These are phyloP conservation scores for Halisarca cf. caerulea DNA, from an alignment of 37 sponge, comb jelly and placozoan genomes.

Conservation along the genomic window DNA sequence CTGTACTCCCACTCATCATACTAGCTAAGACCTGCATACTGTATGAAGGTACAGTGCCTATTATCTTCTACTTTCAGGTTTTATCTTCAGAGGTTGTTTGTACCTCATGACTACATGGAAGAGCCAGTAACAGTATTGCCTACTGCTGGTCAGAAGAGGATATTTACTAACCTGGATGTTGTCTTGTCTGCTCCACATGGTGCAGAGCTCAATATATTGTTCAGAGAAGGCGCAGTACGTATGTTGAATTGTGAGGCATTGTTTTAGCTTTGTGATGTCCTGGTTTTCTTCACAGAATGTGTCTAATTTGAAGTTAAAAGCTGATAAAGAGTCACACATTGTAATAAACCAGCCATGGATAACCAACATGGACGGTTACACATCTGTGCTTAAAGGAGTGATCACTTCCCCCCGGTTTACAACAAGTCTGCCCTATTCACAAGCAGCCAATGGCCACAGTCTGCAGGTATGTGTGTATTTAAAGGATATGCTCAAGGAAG, in stretches of 20 bases:
- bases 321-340: background rate
- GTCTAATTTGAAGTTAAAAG: background rate
- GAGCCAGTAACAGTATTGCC: constrained; percentile 42
- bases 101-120: constrained; percentile 60
- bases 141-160: constrained; percentile 57
- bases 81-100: constrained; percentile 58
- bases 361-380: constrained; percentile 44
- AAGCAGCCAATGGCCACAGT: constrained; percentile 27
- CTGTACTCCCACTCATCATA: no score
- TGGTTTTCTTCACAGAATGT: background rate
- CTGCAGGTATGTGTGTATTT: constrained; percentile 27
- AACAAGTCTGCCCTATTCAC: constrained; percentile 37
- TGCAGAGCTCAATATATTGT: constrained; percentile 22
- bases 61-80: constrained; percentile 10
- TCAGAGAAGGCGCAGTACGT: constrained; percentile 22
- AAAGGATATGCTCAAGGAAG: no score
- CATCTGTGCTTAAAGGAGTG: constrained; percentile 32
- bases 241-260: background rate
- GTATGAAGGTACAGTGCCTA: no score
- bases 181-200: constrained; percentile 1
- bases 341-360: constrained; percentile 54
- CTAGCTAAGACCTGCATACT: no score
- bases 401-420: constrained; percentile 6
- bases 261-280: background rate
- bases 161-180: constrained; percentile 56